Conservation (phyloP, 1,140 invertebrate genomes). For the Himalopsyche phryganea region DNA sequence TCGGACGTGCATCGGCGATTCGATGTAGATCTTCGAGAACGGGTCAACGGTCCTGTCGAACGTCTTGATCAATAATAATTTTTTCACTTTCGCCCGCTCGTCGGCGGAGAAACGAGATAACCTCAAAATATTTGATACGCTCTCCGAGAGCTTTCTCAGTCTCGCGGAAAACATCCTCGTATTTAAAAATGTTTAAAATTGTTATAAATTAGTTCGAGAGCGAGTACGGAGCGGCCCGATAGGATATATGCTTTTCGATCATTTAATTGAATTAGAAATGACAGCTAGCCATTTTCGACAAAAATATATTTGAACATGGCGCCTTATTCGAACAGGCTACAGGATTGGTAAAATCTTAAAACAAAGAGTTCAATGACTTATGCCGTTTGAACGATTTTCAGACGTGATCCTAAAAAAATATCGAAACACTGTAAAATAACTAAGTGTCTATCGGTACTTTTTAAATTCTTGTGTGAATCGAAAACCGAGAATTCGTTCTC, state of each 20-base stretch:
- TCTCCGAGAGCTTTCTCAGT: slow-evolving; percentile 6
- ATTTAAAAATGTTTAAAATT: neutral
- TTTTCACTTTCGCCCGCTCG: slow-evolving; percentile 46
- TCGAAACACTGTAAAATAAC: no score
- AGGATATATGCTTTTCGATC: neutral
- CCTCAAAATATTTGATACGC: slow-evolving; percentile 43
- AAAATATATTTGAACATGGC: no score
- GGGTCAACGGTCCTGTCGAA: slow-evolving; percentile 51
- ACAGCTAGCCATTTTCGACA: slow-evolving; percentile 7
- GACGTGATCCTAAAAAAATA: no score
- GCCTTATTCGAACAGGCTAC: no score
- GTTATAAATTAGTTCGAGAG: neutral
- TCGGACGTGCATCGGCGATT: slow-evolving; percentile 52
- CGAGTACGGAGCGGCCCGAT: neutral
- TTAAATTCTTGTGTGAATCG: no score
- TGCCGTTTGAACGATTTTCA: no score
- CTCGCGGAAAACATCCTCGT: slow-evolving; percentile 18
- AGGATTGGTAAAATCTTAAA: no score
- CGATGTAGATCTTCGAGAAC: slow-evolving; percentile 49
- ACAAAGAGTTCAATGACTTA: no score
- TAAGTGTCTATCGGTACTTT: no score
- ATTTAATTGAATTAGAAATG: slow-evolving; percentile 22
- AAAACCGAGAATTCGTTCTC: no score
- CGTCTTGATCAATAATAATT: slow-evolving; percentile 46
- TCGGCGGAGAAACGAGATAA: slow-evolving; percentile 45